Base-by-base conservation (phyloP, 2,797 vertebrate genomes). In the Hippoglossus hippoglossus region DNA sequence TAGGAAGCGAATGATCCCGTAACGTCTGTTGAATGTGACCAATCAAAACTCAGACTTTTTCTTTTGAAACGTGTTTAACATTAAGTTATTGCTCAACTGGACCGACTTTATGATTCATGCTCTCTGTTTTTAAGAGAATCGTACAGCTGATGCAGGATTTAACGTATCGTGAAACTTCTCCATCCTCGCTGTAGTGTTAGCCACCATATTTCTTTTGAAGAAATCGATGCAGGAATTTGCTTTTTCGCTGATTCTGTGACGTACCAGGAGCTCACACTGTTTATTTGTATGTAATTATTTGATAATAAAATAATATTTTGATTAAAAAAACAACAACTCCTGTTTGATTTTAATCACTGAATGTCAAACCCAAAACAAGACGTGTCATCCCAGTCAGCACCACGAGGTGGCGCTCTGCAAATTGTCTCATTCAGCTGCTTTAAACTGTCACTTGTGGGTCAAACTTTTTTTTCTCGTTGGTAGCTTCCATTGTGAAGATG, bases 271-370 rank as follows among this genome's bases (percentile, higher is more conserved):
- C 25, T 51, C 31, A 7, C 55, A 62, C 46, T 80, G 57, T 80
- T 78, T 83, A 73, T 86, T 82, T 90, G 63, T 75, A 62, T 89
- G 79, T 82, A 69, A 84, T 83, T 87, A 72, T 90, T 87, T 89
- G 77, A 81, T 83, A 84, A 86, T 91, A 93, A 91, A 84, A 69
- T 67, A 19, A 80, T 92, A 92, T 93, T 94, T 94, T 92, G 82
- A 76, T 92, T 71, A 79, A 75, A 31, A 58, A 57, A 59, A 24
- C 24, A 59, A 24, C 24, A 56, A 11, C 11, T 50, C 21, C 6
- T 46, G 12, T 15, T 44, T 63, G 53, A 1, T 36, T 53, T 75
- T 10, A 59, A 25, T 61, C 3, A 51, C 51, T 76, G 15, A 58
- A 28, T 12, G 6, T 10, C 64, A 10, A 31, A 22, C 19, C n/a